phyloP scores from a whole-genome alignment of 2,888 invertebrate genomes.

The Ophion ellenae region DNA sequence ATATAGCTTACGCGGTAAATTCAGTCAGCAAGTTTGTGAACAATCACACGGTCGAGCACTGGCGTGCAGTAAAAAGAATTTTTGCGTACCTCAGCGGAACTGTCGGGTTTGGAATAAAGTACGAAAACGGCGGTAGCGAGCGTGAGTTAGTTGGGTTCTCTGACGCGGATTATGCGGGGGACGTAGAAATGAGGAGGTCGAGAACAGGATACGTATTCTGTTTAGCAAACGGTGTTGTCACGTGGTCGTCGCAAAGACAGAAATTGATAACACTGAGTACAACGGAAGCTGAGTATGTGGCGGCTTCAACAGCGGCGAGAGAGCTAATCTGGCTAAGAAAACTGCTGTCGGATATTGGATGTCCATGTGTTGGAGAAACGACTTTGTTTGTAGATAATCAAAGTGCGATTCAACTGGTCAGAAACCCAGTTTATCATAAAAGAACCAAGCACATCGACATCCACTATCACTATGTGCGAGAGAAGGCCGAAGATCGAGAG shows the following conservation, averaged over 20 bases:
- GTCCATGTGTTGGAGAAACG: constrained; percentile 2
- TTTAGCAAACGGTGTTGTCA: not conserved
- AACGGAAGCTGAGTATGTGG: constrained; percentile 5
- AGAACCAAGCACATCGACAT: constrained; percentile 49
- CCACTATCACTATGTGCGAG: constrained; percentile 35
- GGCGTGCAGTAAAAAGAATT: constrained; percentile 9
- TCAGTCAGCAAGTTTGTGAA: constrained; percentile 23
- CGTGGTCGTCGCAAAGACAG: constrained; percentile 38
- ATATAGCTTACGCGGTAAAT: constrained; percentile 45
- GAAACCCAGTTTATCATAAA: constrained; percentile 32
- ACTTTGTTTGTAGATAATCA: constrained; percentile 61
- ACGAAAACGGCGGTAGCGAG: constrained; percentile 1
- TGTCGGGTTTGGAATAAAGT: not conserved
- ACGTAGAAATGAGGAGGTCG: no score
- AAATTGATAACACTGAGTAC: constrained; percentile 15
- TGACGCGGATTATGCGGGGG: no score
- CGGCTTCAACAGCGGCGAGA: constrained; percentile 20
- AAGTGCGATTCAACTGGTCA: constrained; percentile 51
- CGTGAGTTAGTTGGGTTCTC: not conserved
- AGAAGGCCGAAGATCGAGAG: constrained; percentile 5
- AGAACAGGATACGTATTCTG: no score
- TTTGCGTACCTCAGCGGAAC: not conserved
- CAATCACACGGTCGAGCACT: not conserved
- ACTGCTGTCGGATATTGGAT: constrained; percentile 35
- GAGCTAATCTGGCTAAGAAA: constrained; percentile 23